A percentile compares a stretch with the other conserved stretches of the same genome.
phyloP scores from a whole-genome alignment of 2,888 invertebrate species.

The Eilema sororculum region DNA sequence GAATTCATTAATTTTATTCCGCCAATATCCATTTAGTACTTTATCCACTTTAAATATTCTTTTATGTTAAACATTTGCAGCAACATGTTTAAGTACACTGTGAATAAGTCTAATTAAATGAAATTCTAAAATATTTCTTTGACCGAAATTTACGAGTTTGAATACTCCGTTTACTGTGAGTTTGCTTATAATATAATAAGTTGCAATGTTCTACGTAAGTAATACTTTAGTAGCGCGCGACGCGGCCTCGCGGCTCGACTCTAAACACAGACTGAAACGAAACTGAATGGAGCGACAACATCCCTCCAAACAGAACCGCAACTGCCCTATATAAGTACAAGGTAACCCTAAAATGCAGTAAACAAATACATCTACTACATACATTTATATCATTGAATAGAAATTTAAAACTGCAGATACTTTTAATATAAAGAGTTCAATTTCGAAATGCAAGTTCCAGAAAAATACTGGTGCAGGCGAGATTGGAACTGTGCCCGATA shows the following conservation, averaged over 20 bases:
- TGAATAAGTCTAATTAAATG: background rate
- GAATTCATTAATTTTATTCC: slow-evolving; percentile 58
- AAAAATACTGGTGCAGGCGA: slow-evolving; percentile 17
- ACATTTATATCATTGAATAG: slow-evolving; percentile 7
- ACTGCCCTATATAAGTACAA: slow-evolving; percentile 39
- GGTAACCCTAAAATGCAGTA: slow-evolving; percentile 22
- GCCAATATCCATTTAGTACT: slow-evolving; percentile 43
- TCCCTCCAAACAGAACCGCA: slow-evolving; percentile 31
- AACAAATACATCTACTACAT: background rate
- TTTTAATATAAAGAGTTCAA: slow-evolving; percentile 19
- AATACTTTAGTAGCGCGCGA: slow-evolving; percentile 30
- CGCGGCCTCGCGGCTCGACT: slow-evolving; percentile 44
- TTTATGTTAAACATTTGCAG: slow-evolving; percentile 1
- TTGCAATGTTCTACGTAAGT: slow-evolving; percentile 26
- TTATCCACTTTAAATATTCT: slow-evolving; percentile 33
- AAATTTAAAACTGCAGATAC: slow-evolving; percentile 12
- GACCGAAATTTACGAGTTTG: background rate
- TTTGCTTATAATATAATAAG: slow-evolving; percentile 26
- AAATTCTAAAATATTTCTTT: background rate
- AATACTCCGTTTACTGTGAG: background rate
- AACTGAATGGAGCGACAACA: slow-evolving; percentile 31
- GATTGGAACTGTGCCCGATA: slow-evolving; percentile 30
- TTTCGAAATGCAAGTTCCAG: slow-evolving; percentile 14
- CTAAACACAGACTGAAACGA: slow-evolving; percentile 45
- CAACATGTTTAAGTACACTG: slow-evolving; percentile 1